Evolutionary conservation across 2,888 invertebrate species (phyloP), one percentile per base, ranked within the genome.

Genomic region (Cremastinae sp.): DNA sequence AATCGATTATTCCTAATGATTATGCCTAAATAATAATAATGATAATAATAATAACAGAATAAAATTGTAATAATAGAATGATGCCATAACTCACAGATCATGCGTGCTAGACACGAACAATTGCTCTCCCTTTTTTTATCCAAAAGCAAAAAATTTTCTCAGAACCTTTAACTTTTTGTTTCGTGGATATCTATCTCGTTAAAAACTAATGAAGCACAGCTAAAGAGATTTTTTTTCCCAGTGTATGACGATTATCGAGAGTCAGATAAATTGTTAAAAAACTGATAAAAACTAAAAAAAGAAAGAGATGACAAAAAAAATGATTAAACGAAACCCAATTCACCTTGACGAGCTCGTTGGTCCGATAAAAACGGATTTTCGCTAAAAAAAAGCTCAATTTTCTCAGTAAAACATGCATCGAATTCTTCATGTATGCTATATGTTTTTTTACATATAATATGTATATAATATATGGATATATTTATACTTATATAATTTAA

Each of bases 21-120:
- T 41, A 65, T 75, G 69, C 71, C 68, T 71, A 61, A 74, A 74
- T 69, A 53, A 62, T 64, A 64, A 59, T 71, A 72, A 41, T 75
- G 64, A 71, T 77, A 68, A 64, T 69, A 51, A 58, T 70, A 58
- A 73, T 64, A 71, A 39, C 59, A 68, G 53, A 68, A 74, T 74
- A 78, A 73, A 78, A 75, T 76, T 20, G 78, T 79, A 80, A 80
- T 81, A 82, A 76, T 82, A 79, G 62, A 59, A 77, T 81, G 74
- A 75, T 70, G 73, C 82, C 79, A 75, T 80, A 85, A 85, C 83
- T 87, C 84, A 89, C 87, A 86, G 81, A 87, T 84, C 88, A 89
- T 89, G 89, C 89, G 86, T 85, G 84, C 85, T 88, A 88, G 85
- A 49, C 83, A 86, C 82, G 82, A 12, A 53, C 81, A 82, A 81